phyloP scores from a whole-genome alignment of 2,888 invertebrate genomes.

The Xylocampa areola region DNA sequence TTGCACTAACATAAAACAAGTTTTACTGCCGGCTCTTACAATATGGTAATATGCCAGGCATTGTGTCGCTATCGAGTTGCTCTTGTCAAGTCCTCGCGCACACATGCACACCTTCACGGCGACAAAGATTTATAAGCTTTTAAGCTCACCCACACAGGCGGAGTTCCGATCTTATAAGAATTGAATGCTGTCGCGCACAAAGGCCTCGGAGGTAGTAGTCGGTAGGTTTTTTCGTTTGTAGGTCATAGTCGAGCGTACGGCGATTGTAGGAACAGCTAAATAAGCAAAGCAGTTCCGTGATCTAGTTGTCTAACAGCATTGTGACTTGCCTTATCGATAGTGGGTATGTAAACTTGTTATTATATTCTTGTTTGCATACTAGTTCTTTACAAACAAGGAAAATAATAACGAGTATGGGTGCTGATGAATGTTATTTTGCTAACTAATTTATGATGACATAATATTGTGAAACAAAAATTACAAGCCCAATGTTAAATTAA shows the following conservation, averaged over 20 bases:
- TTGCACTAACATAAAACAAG: slow-evolving; percentile 52
- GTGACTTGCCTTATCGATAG: slow-evolving; percentile 46
- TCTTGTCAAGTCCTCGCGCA: slow-evolving; percentile 74
- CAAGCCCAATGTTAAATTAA: no score
- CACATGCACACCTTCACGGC: slow-evolving; percentile 60
- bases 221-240: slow-evolving; percentile 82
- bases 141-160: slow-evolving; percentile 76
- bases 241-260: slow-evolving; percentile 71
- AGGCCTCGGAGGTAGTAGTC: slow-evolving; percentile 54
- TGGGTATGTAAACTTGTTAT: slow-evolving; percentile 20
- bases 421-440: no score
- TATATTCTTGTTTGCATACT: slow-evolving; percentile 7
- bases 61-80: slow-evolving; percentile 77
- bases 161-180: slow-evolving; percentile 58
- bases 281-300: slow-evolving; percentile 77
- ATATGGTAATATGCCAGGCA: slow-evolving; percentile 76
- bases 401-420: no score
- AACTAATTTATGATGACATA: no score
- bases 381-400: neutral
- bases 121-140: slow-evolving; percentile 82
- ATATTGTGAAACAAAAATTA: no score
- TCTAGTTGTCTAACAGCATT: slow-evolving; percentile 69
- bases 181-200: slow-evolving; percentile 66
- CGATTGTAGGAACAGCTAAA: slow-evolving; percentile 62
- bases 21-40: slow-evolving; percentile 58